Evolutionary conservation across 2,797 vertebrate species (phyloP), one percentile per base, ranked within the genome.

Genomic region (Cossypha heuglini): DNA sequence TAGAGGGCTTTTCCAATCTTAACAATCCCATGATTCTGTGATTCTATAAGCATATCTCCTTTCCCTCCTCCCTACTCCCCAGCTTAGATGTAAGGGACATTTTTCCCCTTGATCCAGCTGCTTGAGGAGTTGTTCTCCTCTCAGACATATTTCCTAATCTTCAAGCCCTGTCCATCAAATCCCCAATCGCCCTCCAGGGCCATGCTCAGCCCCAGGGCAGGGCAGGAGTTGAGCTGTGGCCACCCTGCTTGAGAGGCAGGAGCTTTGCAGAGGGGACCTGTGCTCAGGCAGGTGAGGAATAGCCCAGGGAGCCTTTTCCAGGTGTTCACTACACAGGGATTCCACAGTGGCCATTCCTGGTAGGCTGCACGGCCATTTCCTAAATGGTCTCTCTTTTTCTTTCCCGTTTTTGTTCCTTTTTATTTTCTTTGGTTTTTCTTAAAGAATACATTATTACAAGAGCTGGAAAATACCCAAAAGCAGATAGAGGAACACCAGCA

Each of bases 391-490:
- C 79, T 96, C 46, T 86, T 82, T 64, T 66, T 93, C 73, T 95
- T 89, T 93, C 95, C 62, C 37, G 7, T 74, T 85, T 85, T 80
- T 90, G 66, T 84, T 90, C 79, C 86, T 63, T 57, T 94, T 83
- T 93, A 25, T 92, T 82, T 91, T 54, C 7, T 64, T 86, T 90
- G 7, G 6, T 69, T 96, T 95, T 69, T 64, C 63, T 31, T 61
- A 67, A 90, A 99, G 99, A 99, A 99, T 94, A 98, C 98, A 3
- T 98, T 99, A 87, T 99, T 99, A 94, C 99, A 98, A 97, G 99
- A 99, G 96, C 98, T 99, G 77, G 99, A 99, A 98, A 99, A 98
- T 96, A 99, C 98, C 92, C 99, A 99, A 98, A 98, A 99, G 97
- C 99, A 99, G 96, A 98, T 99, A 51, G 99, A 99, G 96, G 99